Evolutionary conservation across 1,140 invertebrate genomes (phyloP).

Genomic region (Nasonia vitripennis): DNA sequence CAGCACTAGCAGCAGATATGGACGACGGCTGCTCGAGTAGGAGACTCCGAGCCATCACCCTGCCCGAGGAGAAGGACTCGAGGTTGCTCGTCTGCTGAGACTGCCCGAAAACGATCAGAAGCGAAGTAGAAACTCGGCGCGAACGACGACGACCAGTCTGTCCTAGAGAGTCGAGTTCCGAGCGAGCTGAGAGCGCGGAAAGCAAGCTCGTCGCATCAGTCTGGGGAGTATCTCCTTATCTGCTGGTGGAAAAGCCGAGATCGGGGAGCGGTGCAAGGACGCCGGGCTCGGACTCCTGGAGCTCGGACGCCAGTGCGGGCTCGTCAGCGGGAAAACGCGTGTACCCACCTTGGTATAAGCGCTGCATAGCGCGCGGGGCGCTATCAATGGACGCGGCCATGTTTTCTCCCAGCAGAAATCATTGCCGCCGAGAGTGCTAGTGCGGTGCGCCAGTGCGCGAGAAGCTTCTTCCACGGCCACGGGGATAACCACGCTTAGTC

Average conservation of each 20-base stretch:
- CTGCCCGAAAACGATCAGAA: background rate
- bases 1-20: constrained; percentile 19
- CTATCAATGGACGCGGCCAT: constrained; percentile 73
- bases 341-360: background rate
- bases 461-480: background rate
- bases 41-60: background rate
- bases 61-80: background rate
- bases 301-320: background rate
- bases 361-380: constrained; percentile 5
- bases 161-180: background rate
- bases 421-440: constrained; percentile 57
- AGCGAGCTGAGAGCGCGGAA: background rate
- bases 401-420: constrained; percentile 73
- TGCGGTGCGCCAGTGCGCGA: background rate
- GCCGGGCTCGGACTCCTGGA: background rate
- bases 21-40: constrained; percentile 10
- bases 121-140: background rate
- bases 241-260: background rate
- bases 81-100: background rate
- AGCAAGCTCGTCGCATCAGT: background rate
- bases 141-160: no score
- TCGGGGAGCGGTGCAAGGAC: background rate
- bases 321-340: background rate
- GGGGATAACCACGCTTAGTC: background rate
- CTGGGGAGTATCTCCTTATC: background rate